Conservation (phyloP, 2,888 invertebrate species). For the Caprella mutica region DNA sequence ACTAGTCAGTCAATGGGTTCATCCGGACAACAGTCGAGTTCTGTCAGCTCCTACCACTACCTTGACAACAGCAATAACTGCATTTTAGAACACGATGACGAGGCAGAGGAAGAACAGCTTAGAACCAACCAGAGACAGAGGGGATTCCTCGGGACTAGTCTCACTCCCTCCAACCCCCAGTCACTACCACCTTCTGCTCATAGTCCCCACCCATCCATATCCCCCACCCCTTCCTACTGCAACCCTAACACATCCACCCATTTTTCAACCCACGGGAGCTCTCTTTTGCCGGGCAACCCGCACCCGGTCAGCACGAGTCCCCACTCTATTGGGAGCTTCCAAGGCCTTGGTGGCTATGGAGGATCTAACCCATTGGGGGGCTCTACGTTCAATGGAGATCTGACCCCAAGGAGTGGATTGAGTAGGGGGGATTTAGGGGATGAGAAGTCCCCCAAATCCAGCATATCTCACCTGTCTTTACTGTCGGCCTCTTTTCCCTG, state of each 20-base stretch:
- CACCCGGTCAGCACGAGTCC: background rate
- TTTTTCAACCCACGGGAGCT: conserved; percentile 4
- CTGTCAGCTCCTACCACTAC: too few relatives aligned
- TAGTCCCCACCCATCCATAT: background rate
- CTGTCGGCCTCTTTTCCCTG: conserved; percentile 6
- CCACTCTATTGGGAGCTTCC: background rate
- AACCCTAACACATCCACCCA: background rate
- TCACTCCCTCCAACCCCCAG: too few relatives aligned
- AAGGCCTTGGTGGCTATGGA: background rate
- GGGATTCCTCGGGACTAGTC: too few relatives aligned
- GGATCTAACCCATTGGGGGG: background rate
- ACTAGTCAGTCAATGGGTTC: too few relatives aligned
- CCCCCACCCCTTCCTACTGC: conserved; percentile 3
- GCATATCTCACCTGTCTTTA: conserved; percentile 13
- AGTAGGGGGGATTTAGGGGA: conserved; percentile 9
- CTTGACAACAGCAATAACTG: too few relatives aligned
- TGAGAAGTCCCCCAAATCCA: conserved; percentile 23
- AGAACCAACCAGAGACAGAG: too few relatives aligned
- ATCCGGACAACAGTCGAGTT: too few relatives aligned
- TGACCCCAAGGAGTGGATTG: background rate
- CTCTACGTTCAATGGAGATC: conserved; percentile 10
- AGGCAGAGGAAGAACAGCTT: too few relatives aligned
- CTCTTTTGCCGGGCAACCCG: background rate
- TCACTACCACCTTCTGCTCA: background rate
- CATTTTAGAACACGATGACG: too few relatives aligned